A percentile compares a stretch with the other conserved stretches of the same genome.
phyloP scores from a whole-genome alignment of 2,888 invertebrate genomes.

The Helicoverpa assulta region DNA sequence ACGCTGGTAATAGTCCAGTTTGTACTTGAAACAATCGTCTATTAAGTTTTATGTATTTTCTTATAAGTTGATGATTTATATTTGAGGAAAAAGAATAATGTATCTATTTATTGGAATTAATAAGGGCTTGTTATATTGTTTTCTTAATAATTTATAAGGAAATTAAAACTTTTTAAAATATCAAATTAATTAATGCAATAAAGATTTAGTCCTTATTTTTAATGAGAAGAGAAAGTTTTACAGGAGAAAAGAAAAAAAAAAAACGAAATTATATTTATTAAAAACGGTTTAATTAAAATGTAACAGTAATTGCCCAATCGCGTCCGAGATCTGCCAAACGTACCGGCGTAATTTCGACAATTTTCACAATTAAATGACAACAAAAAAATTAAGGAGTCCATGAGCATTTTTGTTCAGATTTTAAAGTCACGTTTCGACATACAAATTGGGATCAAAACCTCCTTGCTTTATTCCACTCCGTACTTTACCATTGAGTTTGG shows the following conservation, averaged over 20 bases:
- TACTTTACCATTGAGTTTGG: slow-evolving; percentile 41
- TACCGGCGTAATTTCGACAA: slow-evolving; percentile 36
- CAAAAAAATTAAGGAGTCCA: slow-evolving; percentile 26
- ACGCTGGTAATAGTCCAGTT: slow-evolving; percentile 16
- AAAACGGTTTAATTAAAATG: slow-evolving; percentile 12
- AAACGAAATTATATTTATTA: neutral
- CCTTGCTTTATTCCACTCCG: slow-evolving; percentile 40
- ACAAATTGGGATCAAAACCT: slow-evolving; percentile 56
- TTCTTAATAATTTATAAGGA: too few relatives aligned
- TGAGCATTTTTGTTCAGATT: slow-evolving; percentile 42
- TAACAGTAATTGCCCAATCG: slow-evolving; percentile 29
- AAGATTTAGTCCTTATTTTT: neutral
- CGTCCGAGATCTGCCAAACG: slow-evolving; percentile 35
- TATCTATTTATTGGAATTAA: neutral
- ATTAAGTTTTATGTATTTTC: slow-evolving; percentile 9
- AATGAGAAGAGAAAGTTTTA: neutral
- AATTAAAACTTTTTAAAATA: too few relatives aligned
- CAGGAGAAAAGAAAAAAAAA: neutral
- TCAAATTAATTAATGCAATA: too few relatives aligned
- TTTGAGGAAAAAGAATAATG: neutral
- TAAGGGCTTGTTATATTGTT: too few relatives aligned
- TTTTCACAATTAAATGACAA: slow-evolving; percentile 55
- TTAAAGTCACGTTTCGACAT: slow-evolving; percentile 59
- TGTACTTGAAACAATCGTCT: slow-evolving; percentile 35
- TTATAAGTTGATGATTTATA: slow-evolving; percentile 4